phyloP scores from a whole-genome alignment of 2,888 invertebrate genomes.

The Piscicola geometra region DNA sequence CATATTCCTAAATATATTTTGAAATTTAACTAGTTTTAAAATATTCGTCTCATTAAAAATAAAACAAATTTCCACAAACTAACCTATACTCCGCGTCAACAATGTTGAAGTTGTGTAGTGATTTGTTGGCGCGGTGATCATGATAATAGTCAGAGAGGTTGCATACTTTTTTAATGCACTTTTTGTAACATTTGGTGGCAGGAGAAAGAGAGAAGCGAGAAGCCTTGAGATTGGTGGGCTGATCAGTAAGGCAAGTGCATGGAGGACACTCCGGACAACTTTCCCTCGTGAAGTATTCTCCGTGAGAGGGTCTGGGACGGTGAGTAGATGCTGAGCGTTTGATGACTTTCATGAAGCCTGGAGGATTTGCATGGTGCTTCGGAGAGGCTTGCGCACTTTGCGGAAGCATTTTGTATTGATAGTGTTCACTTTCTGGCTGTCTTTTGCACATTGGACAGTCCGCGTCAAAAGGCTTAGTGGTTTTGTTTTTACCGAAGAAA shows the following conservation, averaged over 20 bases:
- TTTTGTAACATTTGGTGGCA: slow-evolving; percentile 10
- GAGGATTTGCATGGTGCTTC: background rate
- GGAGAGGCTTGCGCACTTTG: slow-evolving; percentile 2
- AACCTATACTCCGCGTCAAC: slow-evolving; percentile 4
- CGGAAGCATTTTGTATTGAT: slow-evolving; percentile 4
- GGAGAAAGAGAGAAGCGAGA: slow-evolving; percentile 12
- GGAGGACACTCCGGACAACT: slow-evolving; percentile 10
- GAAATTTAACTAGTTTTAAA: too few species aligned
- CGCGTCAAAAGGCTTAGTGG: background rate
- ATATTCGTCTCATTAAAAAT: too few species aligned
- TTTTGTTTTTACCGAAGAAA: slow-evolving; percentile 19
- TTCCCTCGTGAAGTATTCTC: background rate
- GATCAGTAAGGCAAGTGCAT: background rate
- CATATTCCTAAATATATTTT: too few species aligned
- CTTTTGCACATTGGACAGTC: slow-evolving; percentile 28
- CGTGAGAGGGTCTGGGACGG: background rate
- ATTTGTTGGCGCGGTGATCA: slow-evolving; percentile 1
- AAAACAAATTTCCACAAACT: too few species aligned
- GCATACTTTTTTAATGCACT: background rate
- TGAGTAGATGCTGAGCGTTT: background rate
- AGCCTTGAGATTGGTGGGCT: background rate
- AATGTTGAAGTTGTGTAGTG: background rate
- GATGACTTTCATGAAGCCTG: background rate
- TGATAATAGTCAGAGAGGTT: background rate
- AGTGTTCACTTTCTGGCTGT: slow-evolving; percentile 6